phyloP scores from a whole-genome alignment of 2,113 vertebrate species.

The Coregonus clupeaformis region DNA sequence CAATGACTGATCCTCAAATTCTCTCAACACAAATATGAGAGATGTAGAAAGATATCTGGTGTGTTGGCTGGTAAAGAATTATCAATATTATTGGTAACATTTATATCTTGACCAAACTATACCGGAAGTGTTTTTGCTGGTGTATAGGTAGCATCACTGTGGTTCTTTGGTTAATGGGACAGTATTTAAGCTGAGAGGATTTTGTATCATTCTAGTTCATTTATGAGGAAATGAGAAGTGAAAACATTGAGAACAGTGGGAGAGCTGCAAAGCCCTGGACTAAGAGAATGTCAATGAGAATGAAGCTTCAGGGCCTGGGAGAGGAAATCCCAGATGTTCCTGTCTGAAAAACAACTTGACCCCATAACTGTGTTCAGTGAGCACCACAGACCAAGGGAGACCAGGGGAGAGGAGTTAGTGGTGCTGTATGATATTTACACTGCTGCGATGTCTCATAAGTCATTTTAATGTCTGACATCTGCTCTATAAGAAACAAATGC shows the following conservation, averaged over 20 bases:
- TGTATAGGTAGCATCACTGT: not conserved
- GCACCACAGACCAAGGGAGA: conserved; percentile 10
- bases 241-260: not conserved
- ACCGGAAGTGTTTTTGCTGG: not conserved
- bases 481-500: conserved; percentile 48
- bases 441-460: conserved; percentile 46
- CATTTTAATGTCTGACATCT: conserved; percentile 60
- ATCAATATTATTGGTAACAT: not conserved
- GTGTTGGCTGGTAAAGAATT: not conserved
- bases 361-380: conserved; percentile 30
- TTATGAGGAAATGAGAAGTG: conserved; percentile 8
- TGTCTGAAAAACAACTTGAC: conserved; percentile 62
- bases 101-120: not conserved
- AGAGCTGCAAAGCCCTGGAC: not conserved
- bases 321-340: conserved; percentile 68
- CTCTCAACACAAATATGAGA: not conserved
- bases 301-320: conserved; percentile 33
- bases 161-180: not conserved
- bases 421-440: conserved; percentile 42
- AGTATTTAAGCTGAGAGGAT: conserved; percentile 16
- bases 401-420: conserved; percentile 35
- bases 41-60: not conserved
- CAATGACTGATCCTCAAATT: not conserved
- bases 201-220: conserved; percentile 23
- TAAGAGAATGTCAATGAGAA: conserved; percentile 20